Base-by-base conservation (phyloP, 2,113 vertebrate species). In the Caranx melampygus region DNA sequence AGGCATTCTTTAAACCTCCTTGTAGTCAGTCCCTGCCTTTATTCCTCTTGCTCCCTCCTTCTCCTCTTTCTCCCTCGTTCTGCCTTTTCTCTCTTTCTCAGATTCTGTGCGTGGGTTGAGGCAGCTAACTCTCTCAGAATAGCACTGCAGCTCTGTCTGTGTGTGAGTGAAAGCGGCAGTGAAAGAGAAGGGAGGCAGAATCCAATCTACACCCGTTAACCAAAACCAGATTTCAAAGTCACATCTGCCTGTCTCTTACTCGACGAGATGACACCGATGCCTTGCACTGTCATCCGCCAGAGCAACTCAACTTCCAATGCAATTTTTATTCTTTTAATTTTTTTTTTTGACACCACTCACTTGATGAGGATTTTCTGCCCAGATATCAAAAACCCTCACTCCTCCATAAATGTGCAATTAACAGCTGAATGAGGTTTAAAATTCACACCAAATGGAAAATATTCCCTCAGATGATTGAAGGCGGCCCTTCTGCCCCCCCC, bases 41-140 rank as follows among this genome's bases (percentile, higher is more conserved):
- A 78, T 86, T 83, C 60, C 71, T 76, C 73, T 79, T 71, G 75
- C 81, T 92, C 73, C 84, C 82, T 88, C 81, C 79, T 88, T 84
- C 86, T 83, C 72, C 81, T 86, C 80, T 87, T 87, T 91, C 83
- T 90, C 81, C 72, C 79, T 89, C 65, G 10, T 90, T 91, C 91
- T 90, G 85, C 86, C 90, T 91, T 91, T 91, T 91, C 92, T 91
- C 91, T 93, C 92, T 93, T 93, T 93, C 92, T 94, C 94, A 90
- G 94, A 95, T 94, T 94, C 88, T 69, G 92, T 94, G 95, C 94
- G 95, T 95, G 95, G 95, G 95, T 83, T 95, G 94, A 93, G 89
- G 94, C 94, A 93, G 94, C 94, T 93, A 95, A 94, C 93, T 95
- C 94, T 95, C 94, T 95, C 92, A 94, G 94, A 95, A 95, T 95